A percentile compares a stretch with the other conserved stretches of the same genome.
Evolutionary conservation across 1,140 invertebrate genomes (phyloP).

Genomic region (Helicorthomorpha holstii): DNA sequence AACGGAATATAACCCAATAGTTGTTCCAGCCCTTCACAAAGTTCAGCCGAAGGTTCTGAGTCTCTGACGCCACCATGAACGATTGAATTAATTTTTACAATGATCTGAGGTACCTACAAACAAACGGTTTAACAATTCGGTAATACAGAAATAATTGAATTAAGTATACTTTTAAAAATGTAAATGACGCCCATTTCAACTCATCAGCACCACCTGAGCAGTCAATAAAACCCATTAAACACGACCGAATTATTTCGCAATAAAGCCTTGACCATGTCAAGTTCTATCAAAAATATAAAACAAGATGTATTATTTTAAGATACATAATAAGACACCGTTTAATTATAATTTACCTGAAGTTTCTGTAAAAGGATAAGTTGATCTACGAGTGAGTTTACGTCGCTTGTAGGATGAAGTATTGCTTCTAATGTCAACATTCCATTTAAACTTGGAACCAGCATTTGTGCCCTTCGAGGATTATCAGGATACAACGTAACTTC

Average conservation of each 20-base stretch:
- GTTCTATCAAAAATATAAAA: constrained; percentile 10
- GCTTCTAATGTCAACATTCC: constrained; percentile 22
- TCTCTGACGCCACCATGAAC: constrained; percentile 14
- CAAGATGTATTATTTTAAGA: background rate
- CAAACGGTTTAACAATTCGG: background rate
- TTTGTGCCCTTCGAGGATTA: constrained; percentile 31
- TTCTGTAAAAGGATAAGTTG: constrained; percentile 65
- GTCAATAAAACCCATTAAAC: constrained; percentile 71
- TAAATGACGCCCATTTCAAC: constrained; percentile 81
- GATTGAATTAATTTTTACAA: constrained; percentile 19
- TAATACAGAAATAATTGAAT: background rate
- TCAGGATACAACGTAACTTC: constrained; percentile 46
- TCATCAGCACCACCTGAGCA: constrained; percentile 55
- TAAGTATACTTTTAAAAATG: constrained; percentile 53
- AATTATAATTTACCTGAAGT: constrained; percentile 39
- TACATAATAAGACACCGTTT: background rate
- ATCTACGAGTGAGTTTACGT: constrained; percentile 55
- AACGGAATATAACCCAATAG: constrained; percentile 61
- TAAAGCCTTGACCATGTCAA: constrained; percentile 37
- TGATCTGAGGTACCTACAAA: constrained; percentile 20
- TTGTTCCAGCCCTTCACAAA: constrained; percentile 63
- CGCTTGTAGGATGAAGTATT: constrained; percentile 33
- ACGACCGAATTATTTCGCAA: constrained; percentile 72
- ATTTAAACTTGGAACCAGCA: constrained; percentile 5
- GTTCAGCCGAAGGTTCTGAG: constrained; percentile 26